Evolutionary conservation across 2,113 vertebrate species (phyloP), one percentile per base, ranked within the genome.

Genomic region (Erythrolamprus reginae): DNA sequence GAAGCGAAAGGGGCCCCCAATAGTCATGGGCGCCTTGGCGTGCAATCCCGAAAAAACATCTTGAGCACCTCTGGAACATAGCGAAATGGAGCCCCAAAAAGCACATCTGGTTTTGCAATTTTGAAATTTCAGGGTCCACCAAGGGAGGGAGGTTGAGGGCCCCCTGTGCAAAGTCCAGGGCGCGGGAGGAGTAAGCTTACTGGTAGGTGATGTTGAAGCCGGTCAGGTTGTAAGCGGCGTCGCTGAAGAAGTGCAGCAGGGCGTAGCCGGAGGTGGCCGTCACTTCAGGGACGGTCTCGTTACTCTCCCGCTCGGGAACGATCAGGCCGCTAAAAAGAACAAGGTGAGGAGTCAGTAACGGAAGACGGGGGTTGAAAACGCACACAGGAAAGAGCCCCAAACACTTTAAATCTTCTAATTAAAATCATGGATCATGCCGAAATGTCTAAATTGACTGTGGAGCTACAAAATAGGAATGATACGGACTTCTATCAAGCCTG

Each of bases 171-270:
- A n/a, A n/a, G 10, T 65, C 12, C 3, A 1, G 38, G 21, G 55
- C 6, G 53, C 0, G 6, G 21, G 21, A 7, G 53, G 70, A 0
- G 4, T 12, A 48, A 48, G 93, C 97, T 98, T 96, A 98, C 98
- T 94, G 97, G 96, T 99, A 99, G 0, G 98, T 99, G 94, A 99
- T 99, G 97, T 99, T 99, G 96, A 99, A 99, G 92, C 99, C 99
- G 0, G 99, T 99, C 93, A 99, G 97, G 95, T 99, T 99, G 95
- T 99, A 99, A 90, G 99, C 99, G 50, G 99, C 99, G 4, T 99
- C 99, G 1, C 99, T 99, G 96, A 99, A 99, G 97, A 99, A 99
- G 96, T 99, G 99, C 70, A 99, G 97, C 55, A 99, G 97, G 26
- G 98, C 98, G 65, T 96, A 99, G 47, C 99, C 98, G 5, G 99